Evolutionary conservation across 2,797 vertebrate genomes (phyloP), one percentile per base, ranked within the genome.

Genomic region (Sandelia bainsii): DNA sequence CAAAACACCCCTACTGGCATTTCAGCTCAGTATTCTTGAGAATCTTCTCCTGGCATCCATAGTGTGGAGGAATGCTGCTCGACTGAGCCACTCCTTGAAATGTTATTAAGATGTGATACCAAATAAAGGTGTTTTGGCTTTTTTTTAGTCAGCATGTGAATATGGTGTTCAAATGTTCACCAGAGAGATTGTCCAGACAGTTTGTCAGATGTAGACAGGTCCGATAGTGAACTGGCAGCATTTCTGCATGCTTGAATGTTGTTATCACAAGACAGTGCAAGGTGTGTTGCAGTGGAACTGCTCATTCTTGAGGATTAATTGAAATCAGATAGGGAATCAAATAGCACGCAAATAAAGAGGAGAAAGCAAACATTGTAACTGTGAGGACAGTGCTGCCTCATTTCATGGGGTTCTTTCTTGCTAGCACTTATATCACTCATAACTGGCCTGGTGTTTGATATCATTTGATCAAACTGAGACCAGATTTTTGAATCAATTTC

Each of bases 301-400:
- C 58, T 61, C 40, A 32, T 59, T 76, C 56, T 19, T 59, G 46
- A 58, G 67, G 62, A 80, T 68, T 61, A 64, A 42, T 20, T 80
- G 44, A 70, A 76, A 75, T 53, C 70, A 74, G 66, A 64, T 52
- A 66, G 71, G 54, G 29, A 62, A 59, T 82, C 53, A 53, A 74
- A 81, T 60, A 52, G 17, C 62, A 64, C 8, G 16, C 6, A 49
- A 37, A 61, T 32, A 58, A 34, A 61, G 29, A 71, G 19, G 73
- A 20, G 4, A n/a, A 19, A 45, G 16, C 45, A 46, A 46, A 46
- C n/a, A 46, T 20, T 45, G 6, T 45, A 46, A 46, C 20, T 45
- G 19, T 45, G 19, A 45, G 49, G 44, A 27, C 2, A 16, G 16
- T 37, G 14, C 39, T 19, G 32, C 22, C 51, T 53, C 4, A 40